These are phyloP conservation scores for Glyptemys insculpta DNA, from an alignment of 2,797 vertebrate species.

Conservation along the genomic window DNA sequence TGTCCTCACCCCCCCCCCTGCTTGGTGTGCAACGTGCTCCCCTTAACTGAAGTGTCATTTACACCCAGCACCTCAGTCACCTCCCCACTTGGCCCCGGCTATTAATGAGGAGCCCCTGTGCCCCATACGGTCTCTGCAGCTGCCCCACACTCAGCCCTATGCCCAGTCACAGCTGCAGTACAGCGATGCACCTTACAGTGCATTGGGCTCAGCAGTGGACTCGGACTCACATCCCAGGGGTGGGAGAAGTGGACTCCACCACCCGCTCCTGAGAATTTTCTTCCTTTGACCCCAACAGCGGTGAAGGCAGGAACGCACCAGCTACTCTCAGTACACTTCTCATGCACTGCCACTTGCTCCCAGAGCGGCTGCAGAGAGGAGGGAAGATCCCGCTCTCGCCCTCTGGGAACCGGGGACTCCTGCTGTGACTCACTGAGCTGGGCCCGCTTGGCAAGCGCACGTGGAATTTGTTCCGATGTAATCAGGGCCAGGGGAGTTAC, in stretches of 20 bases:
- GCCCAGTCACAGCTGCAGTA: neutral
- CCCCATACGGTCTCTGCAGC: neutral
- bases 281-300: neutral
- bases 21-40: neutral
- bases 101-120: too few relatives aligned
- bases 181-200: too few relatives aligned
- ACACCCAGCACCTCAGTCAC: neutral
- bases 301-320: neutral
- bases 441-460: neutral
- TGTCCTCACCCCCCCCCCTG: accelerated
- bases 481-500: neutral
- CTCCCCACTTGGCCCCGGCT: neutral
- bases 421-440: neutral
- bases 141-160: neutral
- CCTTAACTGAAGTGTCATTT: neutral
- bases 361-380: neutral
- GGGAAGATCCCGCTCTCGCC: neutral
- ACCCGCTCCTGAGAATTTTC: neutral
- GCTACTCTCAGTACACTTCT: neutral
- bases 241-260: neutral
- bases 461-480: neutral
- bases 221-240: accelerated
- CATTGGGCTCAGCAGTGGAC: neutral
- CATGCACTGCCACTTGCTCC: too few relatives aligned
- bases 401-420: neutral